Base-by-base conservation (phyloP, 1,140 invertebrate species). In the Drosophila kanapiae region DNA sequence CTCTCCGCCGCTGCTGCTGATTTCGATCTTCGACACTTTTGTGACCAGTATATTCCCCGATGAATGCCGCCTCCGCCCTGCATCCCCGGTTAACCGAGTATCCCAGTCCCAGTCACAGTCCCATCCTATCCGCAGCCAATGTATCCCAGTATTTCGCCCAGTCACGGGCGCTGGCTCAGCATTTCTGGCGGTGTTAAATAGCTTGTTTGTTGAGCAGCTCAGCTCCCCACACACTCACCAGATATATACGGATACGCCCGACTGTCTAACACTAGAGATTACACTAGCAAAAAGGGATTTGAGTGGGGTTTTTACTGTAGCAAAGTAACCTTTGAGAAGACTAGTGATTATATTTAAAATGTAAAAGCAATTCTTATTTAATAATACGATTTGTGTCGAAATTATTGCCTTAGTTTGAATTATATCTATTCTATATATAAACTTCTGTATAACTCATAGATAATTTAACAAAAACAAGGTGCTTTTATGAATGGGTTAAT, bases 11-110 rank as follows among this genome's bases (percentile, higher is more conserved):
- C 27, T n/a, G 35, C 81, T 88, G 85, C 85, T 91, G 88, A 91
- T 91, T 91, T 90, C 82, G 88, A 91, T 91, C 88, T 91, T 90
- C 85, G 86, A 90, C 85, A 90, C 85, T 88, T 81, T 84, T 79
- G 80, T 84, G 72, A 67, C 74, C 64, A 68, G 47, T 70, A 70
- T 51, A 33, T 56, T 56, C 35, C 35, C 53, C 51, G 33, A 54
- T 54, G 48, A 51, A 16, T 51, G 27, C 47, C 14, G 14, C 47
- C 47, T 14, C 14, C 47, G 16, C 42, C 29, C n/a, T 51, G 27
- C n/a, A 23, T 23, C 61, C 40, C 31, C 16, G 14, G 35, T 3
- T 23, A 23, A 23, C 23, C 23, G 23, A 2, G 62, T 43, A 45
- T 56, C 23, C n/a, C 18, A 16, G 38, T 38, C 27, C 14, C 27